phyloP scores from a whole-genome alignment of 2,888 invertebrate species.

The Pogonocherus hispidulus region DNA sequence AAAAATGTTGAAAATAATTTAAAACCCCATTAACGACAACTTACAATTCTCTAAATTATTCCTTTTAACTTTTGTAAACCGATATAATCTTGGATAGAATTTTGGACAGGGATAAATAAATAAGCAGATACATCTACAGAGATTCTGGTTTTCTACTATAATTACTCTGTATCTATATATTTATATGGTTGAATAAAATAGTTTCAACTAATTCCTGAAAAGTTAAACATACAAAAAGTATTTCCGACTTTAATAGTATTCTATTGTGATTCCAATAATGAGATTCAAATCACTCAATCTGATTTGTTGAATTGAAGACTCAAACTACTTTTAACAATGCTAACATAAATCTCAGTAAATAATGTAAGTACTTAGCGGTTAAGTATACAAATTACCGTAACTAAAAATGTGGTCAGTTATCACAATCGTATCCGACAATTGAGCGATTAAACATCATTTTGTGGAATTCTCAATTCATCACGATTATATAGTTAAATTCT shows the following conservation, averaged over 20 bases:
- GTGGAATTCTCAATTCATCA: not conserved
- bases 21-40: too few relatives aligned
- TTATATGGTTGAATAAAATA: too few relatives aligned
- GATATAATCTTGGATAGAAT: too few relatives aligned
- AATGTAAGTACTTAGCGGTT: conserved; percentile 48
- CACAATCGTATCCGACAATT: conserved; percentile 16
- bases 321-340: not conserved
- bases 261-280: not conserved
- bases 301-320: not conserved
- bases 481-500: not conserved
- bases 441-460: conserved; percentile 13
- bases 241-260: not conserved
- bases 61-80: too few relatives aligned
- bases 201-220: too few relatives aligned
- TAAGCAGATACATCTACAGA: too few relatives aligned
- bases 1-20: too few relatives aligned
- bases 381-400: conserved; percentile 58
- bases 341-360: conserved; percentile 11
- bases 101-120: too few relatives aligned
- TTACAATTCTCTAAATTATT: too few relatives aligned
- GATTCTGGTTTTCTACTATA: too few relatives aligned
- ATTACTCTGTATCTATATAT: too few relatives aligned
- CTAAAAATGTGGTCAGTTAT: conserved; percentile 59
- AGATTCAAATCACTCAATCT: conserved; percentile 2
- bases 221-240: too few relatives aligned